These are phyloP conservation scores for Sparus aurata DNA, from an alignment of 2,797 vertebrate genomes.

Conservation along the genomic window DNA sequence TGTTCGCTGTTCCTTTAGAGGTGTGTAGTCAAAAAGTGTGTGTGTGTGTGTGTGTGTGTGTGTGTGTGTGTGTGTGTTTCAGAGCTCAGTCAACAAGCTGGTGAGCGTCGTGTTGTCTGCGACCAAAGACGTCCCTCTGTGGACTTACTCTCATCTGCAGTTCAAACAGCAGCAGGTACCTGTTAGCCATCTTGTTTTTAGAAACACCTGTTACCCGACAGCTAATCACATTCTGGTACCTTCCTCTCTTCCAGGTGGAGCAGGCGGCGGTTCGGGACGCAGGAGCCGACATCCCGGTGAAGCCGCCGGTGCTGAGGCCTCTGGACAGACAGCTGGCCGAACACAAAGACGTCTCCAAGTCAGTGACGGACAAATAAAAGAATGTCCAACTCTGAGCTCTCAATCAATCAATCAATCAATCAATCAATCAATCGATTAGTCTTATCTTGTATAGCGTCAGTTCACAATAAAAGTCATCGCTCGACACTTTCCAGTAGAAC, in stretches of 20 bases:
- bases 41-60: conserved; percentile 15
- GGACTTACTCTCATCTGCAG: conserved; percentile 86
- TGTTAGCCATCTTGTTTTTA: not conserved
- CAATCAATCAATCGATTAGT: too few species aligned
- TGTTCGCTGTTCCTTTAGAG: not conserved
- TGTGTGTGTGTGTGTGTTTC: conserved; percentile 59
- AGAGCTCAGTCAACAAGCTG: conserved; percentile 86
- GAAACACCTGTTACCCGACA: not conserved
- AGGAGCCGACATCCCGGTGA: conserved; percentile 83
- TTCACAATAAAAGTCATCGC: too few species aligned
- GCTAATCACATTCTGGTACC: conserved; percentile 4
- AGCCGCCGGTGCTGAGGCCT: conserved; percentile 79
- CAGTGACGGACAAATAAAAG: conserved; percentile 29
- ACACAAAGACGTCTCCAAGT: conserved; percentile 89
- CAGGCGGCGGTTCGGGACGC: conserved; percentile 80
- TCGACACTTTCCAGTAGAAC: too few species aligned
- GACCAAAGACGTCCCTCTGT: conserved; percentile 86
- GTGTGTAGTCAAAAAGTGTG: not conserved
- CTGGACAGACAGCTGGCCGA: conserved; percentile 87
- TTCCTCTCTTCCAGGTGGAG: conserved; percentile 78
- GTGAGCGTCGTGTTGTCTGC: conserved; percentile 81
- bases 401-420: too few species aligned
- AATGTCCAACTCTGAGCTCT: too few species aligned
- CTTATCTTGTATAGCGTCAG: too few species aligned
- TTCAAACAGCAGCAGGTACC: conserved; percentile 86